These are phyloP conservation scores for Enteromius paludinosus DNA, from an alignment of 2,797 vertebrate species.

Conservation along the genomic window DNA sequence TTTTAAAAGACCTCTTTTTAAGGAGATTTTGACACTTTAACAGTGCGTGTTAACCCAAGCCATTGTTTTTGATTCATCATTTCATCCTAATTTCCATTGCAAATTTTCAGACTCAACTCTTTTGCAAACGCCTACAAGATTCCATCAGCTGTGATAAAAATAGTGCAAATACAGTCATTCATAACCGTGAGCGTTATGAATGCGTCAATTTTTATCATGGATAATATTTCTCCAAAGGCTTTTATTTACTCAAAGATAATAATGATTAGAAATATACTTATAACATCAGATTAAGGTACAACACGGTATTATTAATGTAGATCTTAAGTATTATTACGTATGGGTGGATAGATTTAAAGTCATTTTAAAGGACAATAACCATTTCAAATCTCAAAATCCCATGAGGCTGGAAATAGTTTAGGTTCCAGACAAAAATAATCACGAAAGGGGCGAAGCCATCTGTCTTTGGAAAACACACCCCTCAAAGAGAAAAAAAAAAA, in stretches of 20 bases:
- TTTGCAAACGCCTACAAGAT: not conserved
- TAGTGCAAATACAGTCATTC: not conserved
- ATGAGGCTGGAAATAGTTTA: constrained; percentile 6
- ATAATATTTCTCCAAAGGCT: not conserved
- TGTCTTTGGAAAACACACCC: constrained; percentile 14
- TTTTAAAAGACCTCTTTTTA: constrained; percentile 23
- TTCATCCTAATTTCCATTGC: not conserved
- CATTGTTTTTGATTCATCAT: constrained; percentile 17
- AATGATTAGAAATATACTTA: not conserved
- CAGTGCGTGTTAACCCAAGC: not conserved
- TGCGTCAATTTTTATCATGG: not conserved
- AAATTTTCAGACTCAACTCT: not conserved
- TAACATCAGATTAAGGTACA: not conserved
- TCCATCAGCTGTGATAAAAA: not conserved
- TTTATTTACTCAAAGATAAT: not conserved
- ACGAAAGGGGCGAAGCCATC: not conserved
- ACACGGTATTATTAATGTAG: not conserved
- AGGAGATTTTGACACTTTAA: constrained; percentile 18
- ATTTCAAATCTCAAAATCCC: not conserved
- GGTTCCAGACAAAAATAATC: not conserved
- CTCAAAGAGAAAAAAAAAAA: not conserved
- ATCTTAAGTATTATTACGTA: not conserved
- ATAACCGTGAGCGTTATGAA: not conserved
- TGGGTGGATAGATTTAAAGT: no score
- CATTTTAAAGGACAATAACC: not conserved